Evolutionary conservation across 2,113 vertebrate genomes (phyloP).

Genomic region (Gobius niger): DNA sequence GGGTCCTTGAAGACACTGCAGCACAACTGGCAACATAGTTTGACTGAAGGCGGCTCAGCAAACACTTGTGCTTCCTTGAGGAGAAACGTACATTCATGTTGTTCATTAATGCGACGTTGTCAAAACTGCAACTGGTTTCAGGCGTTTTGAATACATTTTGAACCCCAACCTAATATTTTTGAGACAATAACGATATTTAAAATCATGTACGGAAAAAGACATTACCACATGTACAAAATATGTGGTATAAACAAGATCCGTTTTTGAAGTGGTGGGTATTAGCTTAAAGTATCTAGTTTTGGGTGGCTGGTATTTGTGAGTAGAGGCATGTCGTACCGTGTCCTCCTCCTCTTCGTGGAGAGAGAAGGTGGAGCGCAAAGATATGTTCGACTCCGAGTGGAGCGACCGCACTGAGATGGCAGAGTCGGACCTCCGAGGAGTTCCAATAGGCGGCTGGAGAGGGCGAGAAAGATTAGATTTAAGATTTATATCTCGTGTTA

Average conservation of each 20-base stretch:
- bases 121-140: too few relatives aligned
- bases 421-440: constrained; percentile 91
- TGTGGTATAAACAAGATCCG: too few relatives aligned
- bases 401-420: constrained; percentile 95
- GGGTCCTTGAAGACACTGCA: constrained; percentile 97
- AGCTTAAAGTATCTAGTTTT: neutral
- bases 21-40: constrained; percentile 97
- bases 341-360: constrained; percentile 98
- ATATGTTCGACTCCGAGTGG: constrained; percentile 98
- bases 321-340: constrained; percentile 76
- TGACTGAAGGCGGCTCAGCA: constrained; percentile 94
- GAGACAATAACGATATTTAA: too few relatives aligned
- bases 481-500: neutral
- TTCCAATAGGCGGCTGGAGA: constrained; percentile 88
- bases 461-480: neutral
- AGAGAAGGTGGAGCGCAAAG: constrained; percentile 95
- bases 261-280: too few relatives aligned
- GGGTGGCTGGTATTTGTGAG: neutral
- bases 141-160: too few relatives aligned
- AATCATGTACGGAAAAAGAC: too few relatives aligned
- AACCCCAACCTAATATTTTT: too few relatives aligned
- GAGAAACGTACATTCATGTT: constrained; percentile 8
- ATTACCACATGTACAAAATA: too few relatives aligned
- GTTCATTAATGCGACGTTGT: neutral
- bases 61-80: constrained; percentile 93